Evolutionary conservation across 1,140 invertebrate genomes (phyloP).

Genomic region (Trachymyrmex cornetzi): DNA sequence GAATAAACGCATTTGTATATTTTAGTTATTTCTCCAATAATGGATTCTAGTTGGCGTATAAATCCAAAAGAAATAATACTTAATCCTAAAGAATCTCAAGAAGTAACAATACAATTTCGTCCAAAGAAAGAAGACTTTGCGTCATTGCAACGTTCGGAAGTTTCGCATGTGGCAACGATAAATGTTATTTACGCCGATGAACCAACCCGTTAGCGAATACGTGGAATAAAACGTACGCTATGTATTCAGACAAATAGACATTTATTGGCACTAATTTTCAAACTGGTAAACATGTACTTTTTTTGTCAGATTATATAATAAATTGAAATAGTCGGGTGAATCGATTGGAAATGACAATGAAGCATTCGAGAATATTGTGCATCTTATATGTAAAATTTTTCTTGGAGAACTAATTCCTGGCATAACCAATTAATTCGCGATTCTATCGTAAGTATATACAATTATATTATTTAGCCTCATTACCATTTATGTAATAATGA

Average conservation of each 20-base stretch:
- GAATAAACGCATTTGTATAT: conserved; percentile 46
- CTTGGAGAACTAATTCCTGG: conserved; percentile 81
- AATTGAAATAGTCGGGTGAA: conserved; percentile 81
- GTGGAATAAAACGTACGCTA: conserved; percentile 76
- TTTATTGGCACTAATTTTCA: background rate
- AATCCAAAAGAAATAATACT: conserved; percentile 83
- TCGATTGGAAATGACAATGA: conserved; percentile 78
- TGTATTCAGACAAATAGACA: background rate
- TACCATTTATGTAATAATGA: conserved; percentile 33
- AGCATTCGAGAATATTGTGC: conserved; percentile 80
- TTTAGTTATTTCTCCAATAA: conserved; percentile 82
- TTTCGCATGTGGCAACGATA: conserved; percentile 83
- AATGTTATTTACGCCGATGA: conserved; percentile 84
- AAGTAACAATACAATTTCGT: conserved; percentile 81
- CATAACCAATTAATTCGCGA: conserved; percentile 81
- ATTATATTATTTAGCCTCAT: background rate
- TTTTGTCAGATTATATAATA: conserved; percentile 80
- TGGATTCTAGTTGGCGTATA: conserved; percentile 82
- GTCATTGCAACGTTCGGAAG: conserved; percentile 75
- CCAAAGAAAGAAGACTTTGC: conserved; percentile 83
- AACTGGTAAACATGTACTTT: too few species aligned
- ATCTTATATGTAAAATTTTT: conserved; percentile 82
- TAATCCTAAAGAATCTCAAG: conserved; percentile 78
- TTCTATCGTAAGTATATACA: conserved; percentile 78
- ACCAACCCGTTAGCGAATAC: conserved; percentile 84